phyloP scores from a whole-genome alignment of 2,888 invertebrate genomes.

The Drosophila quasianomalipes region DNA sequence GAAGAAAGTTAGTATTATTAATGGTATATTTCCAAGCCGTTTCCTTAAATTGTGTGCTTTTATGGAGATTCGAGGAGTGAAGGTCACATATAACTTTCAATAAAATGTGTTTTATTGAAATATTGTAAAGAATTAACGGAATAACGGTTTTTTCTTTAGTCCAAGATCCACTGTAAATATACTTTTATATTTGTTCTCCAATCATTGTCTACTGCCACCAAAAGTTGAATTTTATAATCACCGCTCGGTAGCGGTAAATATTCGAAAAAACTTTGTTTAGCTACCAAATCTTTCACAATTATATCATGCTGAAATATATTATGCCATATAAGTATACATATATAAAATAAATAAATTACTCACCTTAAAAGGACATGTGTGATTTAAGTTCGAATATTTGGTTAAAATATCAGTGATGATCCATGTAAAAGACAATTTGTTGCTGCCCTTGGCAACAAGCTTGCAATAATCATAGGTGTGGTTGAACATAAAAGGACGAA shows the following conservation, averaged over 20 bases:
- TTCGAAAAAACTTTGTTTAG: fast-evolving
- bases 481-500: slow-evolving; percentile 45
- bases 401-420: neutral
- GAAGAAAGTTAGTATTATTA: neutral
- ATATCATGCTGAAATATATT: slow-evolving; percentile 19
- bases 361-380: slow-evolving; percentile 20
- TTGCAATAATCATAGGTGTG: slow-evolving; percentile 32
- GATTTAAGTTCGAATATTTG: slow-evolving; percentile 20
- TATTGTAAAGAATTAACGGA: neutral
- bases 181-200: fast-evolving
- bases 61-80: neutral
- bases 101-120: neutral
- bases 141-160: neutral
- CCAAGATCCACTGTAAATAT: neutral
- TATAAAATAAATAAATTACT: neutral
- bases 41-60: neutral
- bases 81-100: too few relatives aligned
- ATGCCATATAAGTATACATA: neutral
- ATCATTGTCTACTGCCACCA: too few relatives aligned
- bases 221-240: neutral
- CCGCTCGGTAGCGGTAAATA: neutral
- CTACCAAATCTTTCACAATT: slow-evolving; percentile 5
- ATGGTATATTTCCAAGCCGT: neutral
- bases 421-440: slow-evolving; percentile 9
- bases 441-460: neutral